Conservation (phyloP, 1,140 invertebrate genomes). For the Eueides isabella region DNA sequence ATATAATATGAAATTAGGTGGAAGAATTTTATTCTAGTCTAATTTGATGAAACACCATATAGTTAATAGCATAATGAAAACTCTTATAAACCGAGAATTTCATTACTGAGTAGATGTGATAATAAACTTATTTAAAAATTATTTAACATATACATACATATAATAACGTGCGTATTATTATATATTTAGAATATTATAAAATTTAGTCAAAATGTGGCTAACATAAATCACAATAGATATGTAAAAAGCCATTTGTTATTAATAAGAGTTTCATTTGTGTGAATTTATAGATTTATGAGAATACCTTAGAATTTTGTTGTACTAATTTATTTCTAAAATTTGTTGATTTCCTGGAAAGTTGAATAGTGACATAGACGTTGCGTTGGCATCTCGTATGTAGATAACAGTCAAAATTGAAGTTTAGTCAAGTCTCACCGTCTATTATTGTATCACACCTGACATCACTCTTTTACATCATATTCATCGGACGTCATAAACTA, state of each 20-base stretch:
- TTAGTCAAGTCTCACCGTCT: conserved; percentile 43
- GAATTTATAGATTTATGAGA: conserved; percentile 44
- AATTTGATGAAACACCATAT: conserved; percentile 80
- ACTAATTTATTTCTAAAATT: conserved; percentile 37
- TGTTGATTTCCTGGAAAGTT: conserved; percentile 31
- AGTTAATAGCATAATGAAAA: conserved; percentile 75
- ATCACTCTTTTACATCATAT: conserved; percentile 6
- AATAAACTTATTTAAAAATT: conserved; percentile 71
- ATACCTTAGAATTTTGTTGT: conserved; percentile 38
- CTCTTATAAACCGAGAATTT: conserved; percentile 72
- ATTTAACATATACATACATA: conserved; percentile 62
- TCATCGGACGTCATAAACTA: neutral
- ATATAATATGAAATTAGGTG: conserved; percentile 79
- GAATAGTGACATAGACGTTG: conserved; percentile 27
- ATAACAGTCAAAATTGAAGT: conserved; percentile 46
- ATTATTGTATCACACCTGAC: conserved; percentile 1
- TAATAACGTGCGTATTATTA: conserved; percentile 59
- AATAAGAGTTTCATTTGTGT: conserved; percentile 49
- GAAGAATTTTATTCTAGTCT: conserved; percentile 80
- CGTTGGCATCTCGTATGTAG: conserved; percentile 40
- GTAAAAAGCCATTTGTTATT: conserved; percentile 53
- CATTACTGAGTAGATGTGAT: conserved; percentile 73
- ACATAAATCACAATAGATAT: conserved; percentile 46
- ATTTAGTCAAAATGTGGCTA: conserved; percentile 58
- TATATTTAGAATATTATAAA: conserved; percentile 51